These are phyloP conservation scores for Odontocerum albicorne DNA, from an alignment of 2,888 invertebrate genomes.

Conservation along the genomic window DNA sequence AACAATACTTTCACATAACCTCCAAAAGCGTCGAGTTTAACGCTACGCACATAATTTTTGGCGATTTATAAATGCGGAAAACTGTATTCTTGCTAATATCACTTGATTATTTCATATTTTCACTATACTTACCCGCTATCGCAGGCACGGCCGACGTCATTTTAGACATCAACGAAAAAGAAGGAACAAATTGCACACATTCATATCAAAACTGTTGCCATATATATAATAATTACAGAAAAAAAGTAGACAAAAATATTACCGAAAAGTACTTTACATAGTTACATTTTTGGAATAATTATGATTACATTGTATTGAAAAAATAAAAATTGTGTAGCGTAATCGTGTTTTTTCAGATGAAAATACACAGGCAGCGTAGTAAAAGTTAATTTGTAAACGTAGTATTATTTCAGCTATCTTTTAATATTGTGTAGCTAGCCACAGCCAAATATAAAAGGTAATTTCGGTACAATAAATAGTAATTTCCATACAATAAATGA, in stretches of 20 bases:
- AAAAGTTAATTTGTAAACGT: too few relatives aligned
- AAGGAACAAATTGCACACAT: conserved; percentile 20
- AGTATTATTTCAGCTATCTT: too few relatives aligned
- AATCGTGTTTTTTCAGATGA: too few relatives aligned
- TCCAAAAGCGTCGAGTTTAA: conserved; percentile 11
- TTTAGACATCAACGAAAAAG: conserved; percentile 30
- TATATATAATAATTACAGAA: background rate
- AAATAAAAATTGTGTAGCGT: too few relatives aligned
- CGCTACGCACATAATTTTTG: background rate
- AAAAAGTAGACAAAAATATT: background rate
- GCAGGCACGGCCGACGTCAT: conserved; percentile 32
- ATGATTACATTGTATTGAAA: too few relatives aligned
- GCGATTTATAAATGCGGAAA: background rate
- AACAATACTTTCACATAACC: conserved; percentile 27
- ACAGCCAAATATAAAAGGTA: too few relatives aligned
- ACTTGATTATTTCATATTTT: background rate
- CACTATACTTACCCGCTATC: conserved; percentile 29
- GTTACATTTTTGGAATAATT: too few relatives aligned
- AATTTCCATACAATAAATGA: too few relatives aligned
- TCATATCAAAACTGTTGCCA: conserved; percentile 9
- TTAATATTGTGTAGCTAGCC: too few relatives aligned
- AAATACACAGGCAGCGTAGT: too few relatives aligned
- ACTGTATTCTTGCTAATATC: background rate
- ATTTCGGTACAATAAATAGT: too few relatives aligned
- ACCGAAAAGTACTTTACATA: too few relatives aligned